Evolutionary conservation across 2,888 invertebrate species (phyloP), one percentile per base, ranked within the genome.

Genomic region (Leptura quadrifasciata): DNA sequence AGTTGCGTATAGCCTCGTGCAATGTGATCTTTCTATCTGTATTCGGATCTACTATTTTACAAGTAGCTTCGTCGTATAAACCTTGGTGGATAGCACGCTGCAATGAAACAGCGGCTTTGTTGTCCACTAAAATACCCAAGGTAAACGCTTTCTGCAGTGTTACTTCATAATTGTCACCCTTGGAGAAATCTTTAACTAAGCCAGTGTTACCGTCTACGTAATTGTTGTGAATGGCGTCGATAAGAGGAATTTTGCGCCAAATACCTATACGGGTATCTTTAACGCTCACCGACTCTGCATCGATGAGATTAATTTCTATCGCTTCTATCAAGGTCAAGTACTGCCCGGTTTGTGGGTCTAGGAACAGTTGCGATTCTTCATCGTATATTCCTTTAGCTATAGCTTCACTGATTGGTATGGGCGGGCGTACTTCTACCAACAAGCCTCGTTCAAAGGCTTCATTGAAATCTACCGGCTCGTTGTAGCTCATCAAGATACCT

Each of bases 71-170:
- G 82, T 96, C 95, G 86, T 96, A 96, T 0, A 96, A 90, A 1
- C 97, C 96, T 89, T 96, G 95, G 87, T 96, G 96, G 70, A 97
- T 92, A 0, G 96, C 95, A 85, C 96, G 91, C 86, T 97, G 97
- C 39, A 97, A 88, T 15, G 96, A 96, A 21, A 96, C 93, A 0
- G 96, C 94, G 10, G 94, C 95, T 88, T 95, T 94, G 80, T 93
- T 94, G 85, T 97, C 97, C 76, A 95, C 92, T 63, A 97, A 91
- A 74, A 96, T 91, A 20, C 96, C 96, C 76, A 93, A 91, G 87
- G 95, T 94, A 84, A 96, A 94, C 0, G 96, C 96, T 88, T 95
- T 94, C 70, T 92, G 92, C 20, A 96, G 89, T 39, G 93, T 92
- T 52, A 96, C 92, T 83, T 94, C 93, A 82, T 92, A 91, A 76